Base-by-base conservation (phyloP, 2,888 invertebrate species). In the Tineola bisselliella region DNA sequence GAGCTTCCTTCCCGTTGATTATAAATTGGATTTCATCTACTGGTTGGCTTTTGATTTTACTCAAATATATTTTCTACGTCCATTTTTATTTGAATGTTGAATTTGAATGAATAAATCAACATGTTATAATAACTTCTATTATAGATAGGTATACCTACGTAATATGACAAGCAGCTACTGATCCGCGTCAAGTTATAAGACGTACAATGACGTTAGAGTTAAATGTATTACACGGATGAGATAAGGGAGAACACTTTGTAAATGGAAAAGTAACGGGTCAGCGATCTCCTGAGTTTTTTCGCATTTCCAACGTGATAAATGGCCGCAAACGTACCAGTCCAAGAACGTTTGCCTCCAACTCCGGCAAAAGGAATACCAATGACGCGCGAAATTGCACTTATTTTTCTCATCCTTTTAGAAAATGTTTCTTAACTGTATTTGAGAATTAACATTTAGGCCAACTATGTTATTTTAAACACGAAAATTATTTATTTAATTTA, bases 211-310 rank as follows among this genome's bases (percentile, higher is more conserved):
- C 44, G 44, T 17, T 17, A 15, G 70, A 67, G 69, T 70, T 71
- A 70, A 72, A 72, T 68, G 72, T 71, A 75, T 77, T 76, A 75
- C 72, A 76, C 72, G 75, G 75, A 72, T 73, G 74, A 79, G 77
- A 78, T 80, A 76, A 79, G 74, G 69, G 72, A 38, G 73, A 76
- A 77, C 71, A 72, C 74, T 75, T 70, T 72, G 79, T 76, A 81
- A 81, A 83, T 81, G 77, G 79, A 79, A 81, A 81, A 78, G 77
- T 72, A 76, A 75, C 81, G 80, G 82, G 79, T 81, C 81, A 82
- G 76, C 77, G 73, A 73, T 69, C 70, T 66, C 66, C 76, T 73
- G 77, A 78, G 62, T 79, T 78, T 76, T 78, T 77, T 74, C 75
- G 70, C 74, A 69, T 75, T 73, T 72, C 76, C 71, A 77, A 70